Evolutionary conservation across 2,888 invertebrate species (phyloP), one percentile per base, ranked within the genome.

Genomic region (Celastrina argiolus): DNA sequence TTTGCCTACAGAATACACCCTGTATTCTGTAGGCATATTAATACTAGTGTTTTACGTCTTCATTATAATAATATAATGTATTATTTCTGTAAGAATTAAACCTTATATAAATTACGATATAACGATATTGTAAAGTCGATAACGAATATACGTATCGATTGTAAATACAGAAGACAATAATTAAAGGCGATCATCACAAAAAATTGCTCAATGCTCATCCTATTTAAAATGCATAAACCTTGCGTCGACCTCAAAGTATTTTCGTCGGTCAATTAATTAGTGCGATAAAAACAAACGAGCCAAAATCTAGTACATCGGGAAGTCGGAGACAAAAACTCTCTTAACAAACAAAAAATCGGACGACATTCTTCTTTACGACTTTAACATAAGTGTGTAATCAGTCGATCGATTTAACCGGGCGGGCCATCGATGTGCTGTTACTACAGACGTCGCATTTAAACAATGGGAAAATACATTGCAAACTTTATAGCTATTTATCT

Each of bases 301-400:
- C 61, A 36, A 61, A 39, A 61, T 61, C 61, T 61, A 61, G 61
- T 36, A 61, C 61, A 61, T 26, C 61, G 61, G 61, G 61, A 61
- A 61, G 61, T 61, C 5, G 61, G 12, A 39, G 51, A 61, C 22
- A 61, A 36, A 61, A 59, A 59, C 16, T 10, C 16, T 10, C 2
- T 65, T 56, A 56, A 65, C 65, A 65, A 56, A 56, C 56, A 34
- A 65, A 65, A 84, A 88, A 88, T 76, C 77, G 79, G 75, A 79
- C 84, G 86, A 85, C 88, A 88, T 88, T 88, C 87, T 88, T 88
- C 87, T 82, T 84, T 82, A 83, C 82, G 84, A 85, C 86, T 88
- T 87, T 84, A 85, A 83, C 83, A 86, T 81, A 81, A 81, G 80
- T 78, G 71, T 82, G 85, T 83, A 86, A 86, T 84, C 83, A 84